Conservation (phyloP, 92 coral and sea anemone species). For the Meandrina meandrites region DNA sequence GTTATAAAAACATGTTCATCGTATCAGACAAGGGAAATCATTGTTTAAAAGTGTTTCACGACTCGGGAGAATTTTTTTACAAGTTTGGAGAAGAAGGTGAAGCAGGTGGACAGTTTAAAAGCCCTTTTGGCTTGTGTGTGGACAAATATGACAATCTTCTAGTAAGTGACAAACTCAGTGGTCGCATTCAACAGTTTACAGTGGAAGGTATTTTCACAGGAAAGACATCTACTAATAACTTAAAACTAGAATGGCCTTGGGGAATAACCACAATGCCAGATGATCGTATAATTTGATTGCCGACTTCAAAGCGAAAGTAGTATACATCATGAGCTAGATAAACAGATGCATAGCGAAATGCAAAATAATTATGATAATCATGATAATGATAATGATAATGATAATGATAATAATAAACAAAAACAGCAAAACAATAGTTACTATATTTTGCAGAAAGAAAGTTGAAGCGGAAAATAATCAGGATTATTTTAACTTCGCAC, state of each 20-base stretch:
- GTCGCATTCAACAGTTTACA: slow-evolving; percentile 11
- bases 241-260: neutral
- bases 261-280: neutral
- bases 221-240: neutral
- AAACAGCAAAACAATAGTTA: too few species aligned
- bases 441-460: too few species aligned
- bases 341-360: too few species aligned
- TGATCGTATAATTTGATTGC: neutral
- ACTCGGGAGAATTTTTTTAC: neutral
- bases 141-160: slow-evolving; percentile 11
- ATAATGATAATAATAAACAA: too few species aligned
- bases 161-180: slow-evolving; percentile 10
- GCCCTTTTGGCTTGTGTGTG: neutral
- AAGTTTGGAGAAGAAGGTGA: slow-evolving; percentile 6
- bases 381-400: too few species aligned
- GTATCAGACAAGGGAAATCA: neutral
- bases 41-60: neutral
- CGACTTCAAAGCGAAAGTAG: neutral
- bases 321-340: neutral
- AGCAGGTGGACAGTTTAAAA: slow-evolving; percentile 12
- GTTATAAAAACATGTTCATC: slow-evolving; percentile 5
- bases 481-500: too few species aligned
- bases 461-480: too few species aligned
- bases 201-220: neutral
- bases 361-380: too few species aligned